A percentile compares a stretch with the other conserved stretches of the same genome.
Conservation (phyloP, 2,888 invertebrate species). For the Malacosoma neustria region DNA sequence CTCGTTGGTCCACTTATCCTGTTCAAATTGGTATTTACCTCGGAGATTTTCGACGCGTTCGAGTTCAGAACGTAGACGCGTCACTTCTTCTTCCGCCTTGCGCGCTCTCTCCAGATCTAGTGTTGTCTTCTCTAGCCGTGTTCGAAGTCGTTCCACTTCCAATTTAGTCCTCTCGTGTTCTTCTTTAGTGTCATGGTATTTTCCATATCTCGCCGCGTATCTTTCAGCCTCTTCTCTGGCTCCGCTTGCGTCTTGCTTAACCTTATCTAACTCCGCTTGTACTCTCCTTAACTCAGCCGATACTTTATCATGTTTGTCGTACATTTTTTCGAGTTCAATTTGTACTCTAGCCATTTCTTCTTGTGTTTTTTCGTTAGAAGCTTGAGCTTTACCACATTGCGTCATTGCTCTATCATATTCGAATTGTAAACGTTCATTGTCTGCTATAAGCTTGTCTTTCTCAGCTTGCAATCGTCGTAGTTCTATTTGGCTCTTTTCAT, state of each 20-base stretch:
- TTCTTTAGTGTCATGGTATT: conserved; percentile 85
- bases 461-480: conserved; percentile 87
- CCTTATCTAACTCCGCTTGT: conserved; percentile 83
- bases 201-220: conserved; percentile 81
- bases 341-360: conserved; percentile 92
- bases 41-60: conserved; percentile 83
- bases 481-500: conserved; percentile 91
- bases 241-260: conserved; percentile 82
- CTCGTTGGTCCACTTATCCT: conserved; percentile 72
- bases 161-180: conserved; percentile 85
- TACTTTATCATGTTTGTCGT: conserved; percentile 91
- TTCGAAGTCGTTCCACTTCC: conserved; percentile 86
- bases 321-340: conserved; percentile 91
- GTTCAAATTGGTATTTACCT: conserved; percentile 75
- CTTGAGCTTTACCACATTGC: conserved; percentile 89
- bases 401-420: conserved; percentile 91
- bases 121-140: conserved; percentile 86
- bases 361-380: conserved; percentile 90
- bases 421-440: conserved; percentile 88
- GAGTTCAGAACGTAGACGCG: conserved; percentile 79
- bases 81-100: conserved; percentile 80
- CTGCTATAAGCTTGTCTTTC: conserved; percentile 89
- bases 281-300: conserved; percentile 88
- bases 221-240: conserved; percentile 86
- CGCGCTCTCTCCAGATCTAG: conserved; percentile 85